Percentiles rank a stretch among this genome's conserved stretches.
Conservation (phyloP, 2,888 invertebrate species). For the Eupithecia exiguata region DNA sequence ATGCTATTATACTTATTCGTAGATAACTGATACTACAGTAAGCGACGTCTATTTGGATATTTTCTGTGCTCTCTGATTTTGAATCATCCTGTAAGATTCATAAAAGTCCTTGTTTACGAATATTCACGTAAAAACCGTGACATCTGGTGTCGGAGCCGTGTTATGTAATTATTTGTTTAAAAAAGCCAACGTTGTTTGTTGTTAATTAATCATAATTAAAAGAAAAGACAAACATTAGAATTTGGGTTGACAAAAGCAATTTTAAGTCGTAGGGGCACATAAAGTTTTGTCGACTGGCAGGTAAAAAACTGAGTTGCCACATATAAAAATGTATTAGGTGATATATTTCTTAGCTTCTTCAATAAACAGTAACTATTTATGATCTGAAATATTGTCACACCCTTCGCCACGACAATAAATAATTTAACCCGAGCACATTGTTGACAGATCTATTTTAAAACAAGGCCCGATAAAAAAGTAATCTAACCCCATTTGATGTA, state of each 20-base stretch:
- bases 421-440: constrained; percentile 52
- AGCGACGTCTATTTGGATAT: not conserved
- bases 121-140: constrained; percentile 72
- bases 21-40: not conserved
- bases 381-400: constrained; percentile 29
- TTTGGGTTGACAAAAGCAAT: not conserved
- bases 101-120: constrained; percentile 75
- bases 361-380: not conserved
- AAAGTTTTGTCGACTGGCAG: not conserved
- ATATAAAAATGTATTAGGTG: not conserved
- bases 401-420: constrained; percentile 39
- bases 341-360: not conserved
- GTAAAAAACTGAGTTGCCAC: not conserved
- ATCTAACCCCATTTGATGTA: constrained; percentile 67
- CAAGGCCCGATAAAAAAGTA: constrained; percentile 65
- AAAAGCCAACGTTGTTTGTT: constrained; percentile 42
- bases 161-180: constrained; percentile 77
- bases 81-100: constrained; percentile 60
- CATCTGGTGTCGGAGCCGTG: constrained; percentile 69
- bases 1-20: not conserved
- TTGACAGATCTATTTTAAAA: constrained; percentile 73
- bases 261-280: not conserved
- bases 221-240: not conserved
- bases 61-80: not conserved
- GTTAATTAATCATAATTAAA: constrained; percentile 3